A percentile compares a stretch with the other conserved stretches of the same genome.
Conservation (phyloP, 2,888 invertebrate genomes). For the Dynastes maya region DNA sequence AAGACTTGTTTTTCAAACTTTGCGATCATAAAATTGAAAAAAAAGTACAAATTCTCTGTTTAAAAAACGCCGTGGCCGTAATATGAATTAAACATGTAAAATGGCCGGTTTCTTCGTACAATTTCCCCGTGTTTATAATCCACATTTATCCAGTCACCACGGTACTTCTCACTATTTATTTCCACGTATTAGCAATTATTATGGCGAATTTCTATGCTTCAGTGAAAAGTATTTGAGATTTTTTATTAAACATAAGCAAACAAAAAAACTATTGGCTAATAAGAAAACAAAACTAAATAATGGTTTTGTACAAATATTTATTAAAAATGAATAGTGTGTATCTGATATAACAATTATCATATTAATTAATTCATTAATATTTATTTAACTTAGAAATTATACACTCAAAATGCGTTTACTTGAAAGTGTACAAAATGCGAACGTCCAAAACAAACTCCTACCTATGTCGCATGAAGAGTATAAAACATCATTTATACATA, state of each 20-base stretch:
- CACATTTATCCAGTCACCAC: no score
- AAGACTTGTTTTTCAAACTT: no score
- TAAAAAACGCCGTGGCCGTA: no score
- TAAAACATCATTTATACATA: background rate
- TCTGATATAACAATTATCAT: conserved; percentile 28
- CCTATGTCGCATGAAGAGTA: background rate
- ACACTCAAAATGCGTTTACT: conserved; percentile 17
- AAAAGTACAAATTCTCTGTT: no score
- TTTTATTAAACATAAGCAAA: background rate
- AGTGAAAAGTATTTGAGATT: no score
- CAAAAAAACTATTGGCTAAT: background rate
- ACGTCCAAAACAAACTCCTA: conserved; percentile 20
- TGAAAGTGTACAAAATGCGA: conserved; percentile 22
- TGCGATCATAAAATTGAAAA: no score
- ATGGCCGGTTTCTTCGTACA: no score
- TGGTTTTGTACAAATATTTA: conserved; percentile 41
- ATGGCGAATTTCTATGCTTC: no score
- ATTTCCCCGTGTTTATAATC: no score
- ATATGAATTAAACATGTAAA: no score
- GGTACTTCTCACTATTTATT: no score
- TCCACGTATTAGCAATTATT: no score
- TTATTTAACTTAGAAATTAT: conserved; percentile 17
- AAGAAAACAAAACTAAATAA: background rate
- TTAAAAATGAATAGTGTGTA: conserved; percentile 37
- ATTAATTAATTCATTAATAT: conserved; percentile 1